phyloP scores from a whole-genome alignment of 1,140 invertebrate genomes.

The Drosophila seguyi region DNA sequence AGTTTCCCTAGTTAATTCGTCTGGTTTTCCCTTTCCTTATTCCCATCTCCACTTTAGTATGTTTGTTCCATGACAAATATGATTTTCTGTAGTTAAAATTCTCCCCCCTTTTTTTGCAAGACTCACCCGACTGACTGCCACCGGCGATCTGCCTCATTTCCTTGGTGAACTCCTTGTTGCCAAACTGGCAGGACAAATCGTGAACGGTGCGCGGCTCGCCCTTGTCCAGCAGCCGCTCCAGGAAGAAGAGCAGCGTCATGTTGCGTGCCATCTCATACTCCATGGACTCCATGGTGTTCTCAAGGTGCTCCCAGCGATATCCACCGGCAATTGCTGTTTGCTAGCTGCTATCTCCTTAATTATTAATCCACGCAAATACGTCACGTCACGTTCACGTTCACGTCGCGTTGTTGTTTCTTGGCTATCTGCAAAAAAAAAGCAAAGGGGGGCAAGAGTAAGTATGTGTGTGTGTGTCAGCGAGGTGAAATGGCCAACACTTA shows the following conservation, averaged over 20 bases:
- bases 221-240: conserved; percentile 97
- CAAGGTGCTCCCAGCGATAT: conserved; percentile 9
- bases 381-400: conserved; percentile 42
- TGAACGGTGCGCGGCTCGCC: conserved; percentile 96
- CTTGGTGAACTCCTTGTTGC: conserved; percentile 97
- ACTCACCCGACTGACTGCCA: conserved; percentile 93
- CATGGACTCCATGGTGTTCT: conserved; percentile 92
- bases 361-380: conserved; percentile 55
- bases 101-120: neutral
- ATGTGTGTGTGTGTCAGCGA: conserved; percentile 9
- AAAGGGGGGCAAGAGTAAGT: conserved; percentile 18
- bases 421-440: conserved; percentile 61
- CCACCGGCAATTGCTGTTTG: conserved; percentile 17
- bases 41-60: neutral
- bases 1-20: too few relatives aligned
- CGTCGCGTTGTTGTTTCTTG: conserved; percentile 5
- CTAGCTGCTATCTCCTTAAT: conserved; percentile 43
- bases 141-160: conserved; percentile 98
- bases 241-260: conserved; percentile 97
- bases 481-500: conserved; percentile 55
- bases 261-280: conserved; percentile 97
- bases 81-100: too few relatives aligned
- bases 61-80: neutral
- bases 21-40: neutral
- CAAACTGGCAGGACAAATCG: conserved; percentile 98